Evolutionary conservation across 2,888 invertebrate species (phyloP).

Genomic region (Trichogramma dendrolimi): DNA sequence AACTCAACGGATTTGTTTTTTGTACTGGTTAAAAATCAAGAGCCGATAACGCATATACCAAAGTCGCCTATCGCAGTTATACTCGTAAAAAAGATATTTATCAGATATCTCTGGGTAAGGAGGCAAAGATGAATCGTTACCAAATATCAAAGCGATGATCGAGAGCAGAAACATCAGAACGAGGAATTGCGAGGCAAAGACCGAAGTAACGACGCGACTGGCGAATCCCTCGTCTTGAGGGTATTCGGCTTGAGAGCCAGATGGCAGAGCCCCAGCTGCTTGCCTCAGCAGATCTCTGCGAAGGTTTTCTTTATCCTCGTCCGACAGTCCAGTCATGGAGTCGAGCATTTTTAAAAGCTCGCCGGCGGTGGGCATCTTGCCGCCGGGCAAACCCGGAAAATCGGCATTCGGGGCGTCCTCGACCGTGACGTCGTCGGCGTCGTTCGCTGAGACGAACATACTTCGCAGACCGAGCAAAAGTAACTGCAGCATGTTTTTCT

Average conservation of each 20-base stretch:
- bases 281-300: constrained; percentile 51
- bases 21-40: too few relatives aligned
- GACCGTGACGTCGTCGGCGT: constrained; percentile 18
- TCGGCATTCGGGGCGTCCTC: constrained; percentile 4
- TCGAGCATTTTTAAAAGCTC: constrained; percentile 60
- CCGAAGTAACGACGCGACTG: constrained; percentile 1
- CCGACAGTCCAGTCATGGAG: constrained; percentile 56
- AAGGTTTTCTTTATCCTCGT: constrained; percentile 61
- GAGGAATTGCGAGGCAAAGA: constrained; percentile 41
- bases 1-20: too few relatives aligned
- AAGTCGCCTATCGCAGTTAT: constrained; percentile 1
- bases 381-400: constrained; percentile 12
- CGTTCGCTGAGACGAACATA: constrained; percentile 8
- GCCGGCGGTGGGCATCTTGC: constrained; percentile 57
- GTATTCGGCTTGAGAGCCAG: not conserved
- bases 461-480: constrained; percentile 11
- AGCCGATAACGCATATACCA: too few relatives aligned
- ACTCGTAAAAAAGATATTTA: not conserved
- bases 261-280: not conserved
- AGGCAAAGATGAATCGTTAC: constrained; percentile 31
- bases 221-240: too few relatives aligned
- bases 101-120: not conserved
- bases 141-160: constrained; percentile 39
- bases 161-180: constrained; percentile 38
- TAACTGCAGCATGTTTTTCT: constrained; percentile 6